phyloP scores from a whole-genome alignment of 2,888 invertebrate species.

The Pediacus dermestoides region DNA sequence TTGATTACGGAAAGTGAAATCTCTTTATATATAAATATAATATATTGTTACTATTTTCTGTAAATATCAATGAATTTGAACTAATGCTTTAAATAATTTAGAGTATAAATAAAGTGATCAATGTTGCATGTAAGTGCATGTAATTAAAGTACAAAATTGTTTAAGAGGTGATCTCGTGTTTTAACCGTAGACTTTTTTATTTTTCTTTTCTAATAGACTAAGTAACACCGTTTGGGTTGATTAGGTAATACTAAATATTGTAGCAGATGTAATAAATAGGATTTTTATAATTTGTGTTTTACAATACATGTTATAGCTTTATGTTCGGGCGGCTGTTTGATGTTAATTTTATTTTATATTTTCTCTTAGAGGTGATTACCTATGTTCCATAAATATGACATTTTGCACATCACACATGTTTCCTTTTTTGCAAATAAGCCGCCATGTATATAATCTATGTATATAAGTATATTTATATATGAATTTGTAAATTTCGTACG shows the following conservation, averaged over 20 bases:
- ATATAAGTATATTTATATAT: slow-evolving; percentile 43
- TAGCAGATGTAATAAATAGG: slow-evolving; percentile 22
- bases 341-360: not conserved
- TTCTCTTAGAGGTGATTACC: slow-evolving; percentile 5
- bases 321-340: slow-evolving; percentile 5
- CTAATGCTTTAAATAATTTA: slow-evolving; percentile 13
- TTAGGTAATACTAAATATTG: slow-evolving; percentile 18
- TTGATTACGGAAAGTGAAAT: slow-evolving; percentile 24
- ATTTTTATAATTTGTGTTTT: slow-evolving; percentile 5
- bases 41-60: slow-evolving; percentile 12
- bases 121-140: slow-evolving; percentile 27
- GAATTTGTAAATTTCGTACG: slow-evolving; percentile 46
- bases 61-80: slow-evolving; percentile 11
- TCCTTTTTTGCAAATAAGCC: slow-evolving; percentile 25
- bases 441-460: slow-evolving; percentile 42
- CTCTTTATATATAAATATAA: slow-evolving; percentile 21
- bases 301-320: slow-evolving; percentile 5
- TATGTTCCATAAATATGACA: slow-evolving; percentile 2
- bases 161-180: slow-evolving; percentile 49
- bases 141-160: slow-evolving; percentile 48
- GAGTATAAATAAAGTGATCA: slow-evolving; percentile 16
- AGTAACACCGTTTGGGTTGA: slow-evolving; percentile 30
- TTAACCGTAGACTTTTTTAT: slow-evolving; percentile 38
- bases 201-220: slow-evolving; percentile 31
- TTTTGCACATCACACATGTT: slow-evolving; percentile 33